phyloP scores from a whole-genome alignment of 2,113 vertebrate genomes.

The Mesitornis unicolor region DNA sequence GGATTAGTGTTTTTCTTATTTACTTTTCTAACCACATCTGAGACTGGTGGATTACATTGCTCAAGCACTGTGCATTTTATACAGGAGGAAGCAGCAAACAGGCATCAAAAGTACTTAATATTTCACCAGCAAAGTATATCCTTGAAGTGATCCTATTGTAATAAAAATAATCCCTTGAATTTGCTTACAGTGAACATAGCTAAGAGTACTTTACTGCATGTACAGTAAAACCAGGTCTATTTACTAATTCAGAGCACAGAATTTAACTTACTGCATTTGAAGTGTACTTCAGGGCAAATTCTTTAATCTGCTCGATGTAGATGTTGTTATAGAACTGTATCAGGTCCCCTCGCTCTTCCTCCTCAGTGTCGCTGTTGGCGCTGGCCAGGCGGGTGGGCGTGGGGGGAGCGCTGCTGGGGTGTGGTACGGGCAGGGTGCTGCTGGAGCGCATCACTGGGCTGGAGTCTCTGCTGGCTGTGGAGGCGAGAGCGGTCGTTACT shows the following conservation, averaged over 20 bases:
- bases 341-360: constrained; percentile 87
- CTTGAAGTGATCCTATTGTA: neutral
- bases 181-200: neutral
- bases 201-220: fast-evolving
- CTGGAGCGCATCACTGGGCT: constrained; percentile 86
- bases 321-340: constrained; percentile 91
- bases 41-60: neutral
- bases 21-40: neutral
- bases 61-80: no score
- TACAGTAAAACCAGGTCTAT: fast-evolving
- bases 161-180: neutral
- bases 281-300: constrained; percentile 86
- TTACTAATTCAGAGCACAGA: neutral
- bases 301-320: constrained; percentile 83
- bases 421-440: constrained; percentile 84
- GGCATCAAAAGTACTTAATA: neutral
- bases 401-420: constrained; percentile 82
- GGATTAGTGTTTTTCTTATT: fast-evolving
- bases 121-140: neutral
- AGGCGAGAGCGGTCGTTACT: neutral
- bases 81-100: neutral
- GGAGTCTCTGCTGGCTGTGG: constrained; percentile 79
- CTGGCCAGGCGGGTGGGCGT: constrained; percentile 75
- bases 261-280: constrained; percentile 56
- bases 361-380: constrained; percentile 63